Base-by-base conservation (phyloP, 2,888 invertebrate species). In the Calliopum simillimum region DNA sequence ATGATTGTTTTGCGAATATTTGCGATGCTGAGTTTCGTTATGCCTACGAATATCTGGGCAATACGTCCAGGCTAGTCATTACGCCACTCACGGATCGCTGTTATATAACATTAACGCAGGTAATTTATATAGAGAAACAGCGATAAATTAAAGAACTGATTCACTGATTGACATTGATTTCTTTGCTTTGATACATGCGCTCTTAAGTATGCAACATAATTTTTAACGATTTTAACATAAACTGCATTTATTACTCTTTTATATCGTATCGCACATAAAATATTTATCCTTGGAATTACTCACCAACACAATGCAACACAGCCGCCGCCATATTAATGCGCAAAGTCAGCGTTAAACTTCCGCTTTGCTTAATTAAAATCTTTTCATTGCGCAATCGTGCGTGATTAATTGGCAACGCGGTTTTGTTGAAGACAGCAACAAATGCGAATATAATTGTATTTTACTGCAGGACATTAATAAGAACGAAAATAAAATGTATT, bases 71-170 rank as follows among this genome's bases (percentile, higher is more conserved):
- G 68, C 89, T 98, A 71, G 98, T 98, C 44, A 97, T 98, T 79
- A 98, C 98, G 2, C 98, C 98, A 0, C 87, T 98, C 47, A 98
- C 98, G 44, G 98, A 98, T 88, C 91, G 97, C 73, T 98, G 98
- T 85, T 98, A 98, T 85, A 98, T 98, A 72, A 98, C 98, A 0
- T 85, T 98, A 74, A 97, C 97, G 0, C 95, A 95, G 89, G 92
- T 91, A 75, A n/a, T n/a, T 78, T 77, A 21, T 25, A 13, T 1
- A 43, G 12, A 8, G 25, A 43, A 49, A 12, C 13, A n/a, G n/a
- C n/a, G n/a, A n/a, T n/a, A n/a, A n/a, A n/a, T n/a, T n/a, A n/a
- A n/a, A n/a, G n/a, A n/a, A n/a, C n/a, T n/a, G n/a, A n/a, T n/a
- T n/a, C n/a, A n/a, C n/a, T n/a, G n/a, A n/a, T n/a, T n/a, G n/a